A percentile compares a stretch with the other conserved stretches of the same genome.
These are phyloP conservation scores for Palaemon carinicauda DNA, from an alignment of 1,140 invertebrate species.

Conservation along the genomic window DNA sequence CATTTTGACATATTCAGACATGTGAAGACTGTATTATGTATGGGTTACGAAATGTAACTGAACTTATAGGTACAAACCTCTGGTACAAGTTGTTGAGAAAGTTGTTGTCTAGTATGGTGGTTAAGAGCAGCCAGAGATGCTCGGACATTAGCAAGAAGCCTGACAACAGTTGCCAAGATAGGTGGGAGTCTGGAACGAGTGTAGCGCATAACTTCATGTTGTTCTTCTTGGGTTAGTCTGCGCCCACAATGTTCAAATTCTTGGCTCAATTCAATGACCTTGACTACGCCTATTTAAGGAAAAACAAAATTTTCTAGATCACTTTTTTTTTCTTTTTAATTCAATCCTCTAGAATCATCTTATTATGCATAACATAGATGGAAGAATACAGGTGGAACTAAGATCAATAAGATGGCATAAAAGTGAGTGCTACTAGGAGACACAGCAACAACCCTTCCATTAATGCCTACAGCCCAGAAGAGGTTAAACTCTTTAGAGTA, in stretches of 20 bases:
- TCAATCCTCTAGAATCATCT: no score
- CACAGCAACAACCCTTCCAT: no score
- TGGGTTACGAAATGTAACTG: background rate
- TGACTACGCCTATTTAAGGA: slow-evolving; percentile 56
- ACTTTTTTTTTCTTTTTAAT: no score
- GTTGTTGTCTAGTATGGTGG: slow-evolving; percentile 69
- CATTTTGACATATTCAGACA: no score
- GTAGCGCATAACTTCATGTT: slow-evolving; percentile 74
- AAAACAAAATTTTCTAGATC: background rate
- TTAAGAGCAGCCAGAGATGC: slow-evolving; percentile 70
- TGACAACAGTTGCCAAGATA: slow-evolving; percentile 72
- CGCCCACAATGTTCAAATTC: slow-evolving; percentile 60
- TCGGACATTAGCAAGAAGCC: slow-evolving; percentile 71
- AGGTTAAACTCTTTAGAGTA: no score
- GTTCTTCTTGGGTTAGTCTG: slow-evolving; percentile 69
- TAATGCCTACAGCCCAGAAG: no score
- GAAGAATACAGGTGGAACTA: no score
- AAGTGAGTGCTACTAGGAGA: no score
- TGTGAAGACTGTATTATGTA: no score
- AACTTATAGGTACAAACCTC: slow-evolving; percentile 63
- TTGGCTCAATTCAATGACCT: slow-evolving; percentile 61
- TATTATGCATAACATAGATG: no score
- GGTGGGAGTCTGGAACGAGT: slow-evolving; percentile 72
- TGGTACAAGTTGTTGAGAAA: slow-evolving; percentile 73
- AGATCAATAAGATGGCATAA: no score